phyloP scores from a whole-genome alignment of 2,113 vertebrate species.

The Nannobrachium achirus region DNA sequence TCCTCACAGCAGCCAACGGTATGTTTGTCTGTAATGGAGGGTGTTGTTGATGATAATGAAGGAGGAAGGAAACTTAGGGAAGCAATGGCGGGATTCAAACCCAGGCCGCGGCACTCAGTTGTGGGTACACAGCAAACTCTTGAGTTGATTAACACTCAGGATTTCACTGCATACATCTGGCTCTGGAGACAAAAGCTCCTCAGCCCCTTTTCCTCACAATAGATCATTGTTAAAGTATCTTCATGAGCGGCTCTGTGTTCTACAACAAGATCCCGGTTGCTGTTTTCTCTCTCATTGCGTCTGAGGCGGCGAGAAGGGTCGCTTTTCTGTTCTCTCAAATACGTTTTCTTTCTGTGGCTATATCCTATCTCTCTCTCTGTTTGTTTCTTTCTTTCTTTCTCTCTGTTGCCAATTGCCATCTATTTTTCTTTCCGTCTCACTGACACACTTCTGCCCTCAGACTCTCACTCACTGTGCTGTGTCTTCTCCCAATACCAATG shows the following conservation, averaged over 20 bases:
- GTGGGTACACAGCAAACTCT: too few species aligned
- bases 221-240: too few species aligned
- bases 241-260: too few species aligned
- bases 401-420: not conserved
- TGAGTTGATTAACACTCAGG: too few species aligned
- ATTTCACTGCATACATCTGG: too few species aligned
- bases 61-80: too few species aligned
- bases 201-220: too few species aligned
- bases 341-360: not conserved
- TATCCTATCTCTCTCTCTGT: not conserved
- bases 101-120: too few species aligned
- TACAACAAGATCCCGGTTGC: not conserved
- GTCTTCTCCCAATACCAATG: conserved; percentile 23
- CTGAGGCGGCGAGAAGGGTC: conserved; percentile 8
- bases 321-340: conserved; percentile 1
- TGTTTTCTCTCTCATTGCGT: not conserved
- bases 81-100: too few species aligned
- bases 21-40: conserved; percentile 16
- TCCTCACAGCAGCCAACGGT: conserved; percentile 93
- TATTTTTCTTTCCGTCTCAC: not conserved
- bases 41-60: too few species aligned
- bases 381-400: not conserved
- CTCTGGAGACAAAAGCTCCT: too few species aligned
- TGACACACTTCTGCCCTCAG: not conserved
- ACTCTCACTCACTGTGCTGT: conserved; percentile 4